phyloP scores from a whole-genome alignment of 2,113 vertebrate genomes.

The Chlorodrepanis virens region DNA sequence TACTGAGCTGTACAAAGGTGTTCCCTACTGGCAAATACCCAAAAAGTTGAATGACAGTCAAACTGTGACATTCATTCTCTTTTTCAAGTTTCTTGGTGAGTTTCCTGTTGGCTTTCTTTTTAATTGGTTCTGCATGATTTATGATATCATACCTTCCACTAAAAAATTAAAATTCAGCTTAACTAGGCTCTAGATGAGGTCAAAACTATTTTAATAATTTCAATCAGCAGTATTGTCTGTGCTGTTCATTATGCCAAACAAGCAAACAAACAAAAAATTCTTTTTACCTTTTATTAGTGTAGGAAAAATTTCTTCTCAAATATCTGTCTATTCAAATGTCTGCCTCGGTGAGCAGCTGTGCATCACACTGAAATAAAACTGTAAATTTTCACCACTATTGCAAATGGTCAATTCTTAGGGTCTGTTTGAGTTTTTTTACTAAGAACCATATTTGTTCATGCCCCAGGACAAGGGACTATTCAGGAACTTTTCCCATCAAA shows the following conservation, averaged over 20 bases:
- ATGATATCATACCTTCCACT: neutral
- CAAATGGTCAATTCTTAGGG: neutral
- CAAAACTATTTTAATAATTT: neutral
- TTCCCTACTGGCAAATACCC: neutral
- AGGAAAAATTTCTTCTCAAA: neutral
- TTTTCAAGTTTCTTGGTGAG: neutral
- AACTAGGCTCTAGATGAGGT: neutral
- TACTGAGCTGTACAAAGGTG: neutral
- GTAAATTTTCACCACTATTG: neutral
- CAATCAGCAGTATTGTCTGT: neutral
- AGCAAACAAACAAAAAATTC: neutral
- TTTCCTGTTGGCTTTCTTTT: neutral
- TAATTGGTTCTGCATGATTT: neutral
- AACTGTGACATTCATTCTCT: neutral
- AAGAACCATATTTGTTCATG: neutral
- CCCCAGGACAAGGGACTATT: neutral
- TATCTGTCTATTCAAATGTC: neutral
- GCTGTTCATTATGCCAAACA: neutral
- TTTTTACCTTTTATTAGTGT: neutral
- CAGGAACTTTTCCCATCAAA: neutral
- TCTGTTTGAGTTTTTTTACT: neutral
- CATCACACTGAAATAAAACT: neutral
- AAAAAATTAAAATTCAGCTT: neutral
- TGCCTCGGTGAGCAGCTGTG: neutral
- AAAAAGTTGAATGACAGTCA: neutral